Conservation (phyloP, 2,113 vertebrate species). For the Phalacrocorax pelagicus region DNA sequence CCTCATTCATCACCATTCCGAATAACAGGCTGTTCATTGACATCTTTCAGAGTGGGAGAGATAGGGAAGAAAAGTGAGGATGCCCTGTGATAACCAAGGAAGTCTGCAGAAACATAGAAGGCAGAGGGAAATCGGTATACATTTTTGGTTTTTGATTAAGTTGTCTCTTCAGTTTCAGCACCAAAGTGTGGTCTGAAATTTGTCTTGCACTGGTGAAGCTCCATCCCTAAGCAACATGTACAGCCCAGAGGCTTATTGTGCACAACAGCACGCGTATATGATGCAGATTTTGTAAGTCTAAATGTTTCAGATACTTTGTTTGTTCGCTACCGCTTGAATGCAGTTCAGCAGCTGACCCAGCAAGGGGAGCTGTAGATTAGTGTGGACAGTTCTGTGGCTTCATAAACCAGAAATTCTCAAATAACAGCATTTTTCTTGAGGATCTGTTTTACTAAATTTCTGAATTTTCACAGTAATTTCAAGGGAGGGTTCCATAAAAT, state of each 20-base stretch:
- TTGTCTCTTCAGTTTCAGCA: neutral
- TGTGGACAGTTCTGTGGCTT: constrained; percentile 50
- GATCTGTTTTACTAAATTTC: neutral
- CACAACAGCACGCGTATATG: neutral
- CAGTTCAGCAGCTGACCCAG: constrained; percentile 66
- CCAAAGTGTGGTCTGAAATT: neutral
- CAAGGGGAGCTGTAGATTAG: constrained; percentile 71
- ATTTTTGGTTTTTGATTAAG: neutral
- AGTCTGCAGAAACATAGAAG: neutral
- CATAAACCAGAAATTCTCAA: constrained; percentile 16
- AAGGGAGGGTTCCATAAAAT: neutral
- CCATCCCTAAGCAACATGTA: neutral
- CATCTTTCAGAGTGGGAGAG: neutral
- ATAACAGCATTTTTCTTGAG: neutral
- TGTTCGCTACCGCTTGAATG: constrained; percentile 10
- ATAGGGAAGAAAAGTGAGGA: neutral
- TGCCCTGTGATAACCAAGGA: neutral
- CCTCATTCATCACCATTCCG: neutral
- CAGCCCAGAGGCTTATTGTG: neutral
- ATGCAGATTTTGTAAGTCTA: neutral
- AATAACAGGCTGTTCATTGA: neutral
- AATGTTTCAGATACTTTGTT: neutral
- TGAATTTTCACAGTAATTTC: constrained; percentile 6
- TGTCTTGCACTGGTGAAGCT: neutral
- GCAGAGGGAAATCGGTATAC: neutral